Base-by-base conservation (phyloP, 1,140 invertebrate genomes). In the Chrysomallon squamiferum region DNA sequence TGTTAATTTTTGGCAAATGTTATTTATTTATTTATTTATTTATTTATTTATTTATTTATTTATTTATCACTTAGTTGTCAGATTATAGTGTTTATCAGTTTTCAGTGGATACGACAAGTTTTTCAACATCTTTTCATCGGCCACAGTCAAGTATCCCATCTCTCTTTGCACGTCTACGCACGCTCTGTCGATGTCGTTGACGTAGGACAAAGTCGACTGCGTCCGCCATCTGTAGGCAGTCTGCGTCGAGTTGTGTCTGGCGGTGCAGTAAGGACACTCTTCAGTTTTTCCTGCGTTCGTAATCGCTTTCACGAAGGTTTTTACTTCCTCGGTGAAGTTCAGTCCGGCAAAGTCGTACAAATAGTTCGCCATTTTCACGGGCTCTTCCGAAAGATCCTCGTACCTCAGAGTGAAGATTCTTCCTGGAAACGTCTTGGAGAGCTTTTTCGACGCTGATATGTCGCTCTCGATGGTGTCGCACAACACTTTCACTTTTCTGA, bases 381-480 rank as follows among this genome's bases (percentile, higher is more conserved):
- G 45, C 13, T 9, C 25, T 9, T 47, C 45, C n/a, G 45, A n/a
- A 20, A 47, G 25, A 32, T 72, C 70, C 32, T 72, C 70, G 35
- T 72, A 72, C 5, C 59, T 58, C 22, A 65, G 20, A 9, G 56
- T 62, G 27, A 72, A 32, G 43, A 72, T 32, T 35, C 62, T 33
- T 0, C 43, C 54, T 13, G 70, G 67, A 45, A 52, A 61, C 18
- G 7, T 13, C 25, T 45, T 30, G 20, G 33, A 49, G 6, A 69
- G 13, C 3, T n/a, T 13, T 29, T n/a, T 15, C 7, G 47, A 38
- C 13, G 56, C 33, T 9, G 33, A 2, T 7, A 72, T n/a, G 32
- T 69, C 70, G 5, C 22, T 15, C 7, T 25, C 13, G 9, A 69
- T 30, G 13, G 47, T 49, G 22, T 59, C 18, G 38, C 71, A 73